Evolutionary conservation across 2,888 invertebrate genomes (phyloP).

Genomic region (Cephus nigrinus): DNA sequence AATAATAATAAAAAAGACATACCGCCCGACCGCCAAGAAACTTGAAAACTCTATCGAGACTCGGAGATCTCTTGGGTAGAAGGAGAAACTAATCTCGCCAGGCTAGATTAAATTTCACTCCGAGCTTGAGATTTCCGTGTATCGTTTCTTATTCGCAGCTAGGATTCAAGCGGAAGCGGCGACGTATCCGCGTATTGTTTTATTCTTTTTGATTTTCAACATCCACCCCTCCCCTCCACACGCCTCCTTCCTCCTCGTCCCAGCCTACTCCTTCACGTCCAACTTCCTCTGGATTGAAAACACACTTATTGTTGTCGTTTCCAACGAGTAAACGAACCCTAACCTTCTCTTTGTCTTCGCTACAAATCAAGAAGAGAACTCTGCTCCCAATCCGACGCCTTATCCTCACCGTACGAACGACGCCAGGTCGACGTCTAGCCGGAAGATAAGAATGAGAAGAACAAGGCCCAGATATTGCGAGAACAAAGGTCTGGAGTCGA

Average conservation of each 20-base stretch:
- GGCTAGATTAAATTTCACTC: constrained; percentile 25
- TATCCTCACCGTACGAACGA: neutral
- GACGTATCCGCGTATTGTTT: constrained; percentile 12
- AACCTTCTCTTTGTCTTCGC: neutral
- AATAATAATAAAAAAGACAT: neutral
- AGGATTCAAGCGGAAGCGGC: neutral
- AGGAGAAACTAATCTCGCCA: constrained; percentile 22
- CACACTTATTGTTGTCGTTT: neutral
- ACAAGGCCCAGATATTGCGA: neutral
- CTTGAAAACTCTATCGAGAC: constrained; percentile 3
- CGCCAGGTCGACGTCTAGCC: neutral
- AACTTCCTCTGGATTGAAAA: neutral
- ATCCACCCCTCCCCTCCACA: neutral
- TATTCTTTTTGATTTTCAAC: constrained; percentile 6
- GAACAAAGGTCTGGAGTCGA: neutral
- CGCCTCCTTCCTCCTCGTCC: neutral
- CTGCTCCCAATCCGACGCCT: neutral
- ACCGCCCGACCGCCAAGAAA: neutral
- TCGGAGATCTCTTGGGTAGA: neutral
- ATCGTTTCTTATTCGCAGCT: constrained; percentile 6
- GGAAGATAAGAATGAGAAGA: neutral
- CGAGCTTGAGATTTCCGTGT: constrained; percentile 12
- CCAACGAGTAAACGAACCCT: neutral
- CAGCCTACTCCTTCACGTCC: neutral
- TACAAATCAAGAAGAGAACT: neutral